Evolutionary conservation across 1,140 invertebrate species (phyloP).

Genomic region (Tetragonula clypearis): DNA sequence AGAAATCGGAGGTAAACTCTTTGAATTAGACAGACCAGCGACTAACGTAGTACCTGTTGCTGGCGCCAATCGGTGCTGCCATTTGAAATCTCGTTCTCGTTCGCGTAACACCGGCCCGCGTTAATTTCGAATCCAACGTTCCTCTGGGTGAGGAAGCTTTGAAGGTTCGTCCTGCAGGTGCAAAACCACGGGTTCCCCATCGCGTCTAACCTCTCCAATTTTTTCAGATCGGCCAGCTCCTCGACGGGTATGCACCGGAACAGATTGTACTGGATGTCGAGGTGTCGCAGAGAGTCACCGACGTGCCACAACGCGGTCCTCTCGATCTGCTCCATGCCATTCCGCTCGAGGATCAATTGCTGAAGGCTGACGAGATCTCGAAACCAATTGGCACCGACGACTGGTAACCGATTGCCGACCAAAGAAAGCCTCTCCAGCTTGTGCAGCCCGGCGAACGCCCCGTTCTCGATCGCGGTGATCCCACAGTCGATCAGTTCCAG

Average conservation of each 20-base stretch:
- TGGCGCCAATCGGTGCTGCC: not conserved
- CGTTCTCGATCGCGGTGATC: slow-evolving; percentile 62
- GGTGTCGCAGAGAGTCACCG: slow-evolving; percentile 44
- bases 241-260: slow-evolving; percentile 60
- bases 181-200: slow-evolving; percentile 69
- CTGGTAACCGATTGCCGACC: slow-evolving; percentile 57
- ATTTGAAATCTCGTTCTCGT: slow-evolving; percentile 19
- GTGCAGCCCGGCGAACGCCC: slow-evolving; percentile 70
- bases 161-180: slow-evolving; percentile 55
- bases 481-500: slow-evolving; percentile 64
- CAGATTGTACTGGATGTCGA: slow-evolving; percentile 61
- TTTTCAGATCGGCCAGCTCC: slow-evolving; percentile 47
- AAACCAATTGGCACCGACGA: slow-evolving; percentile 63
- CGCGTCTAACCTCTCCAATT: slow-evolving; percentile 61
- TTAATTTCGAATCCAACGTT: slow-evolving; percentile 66
- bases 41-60: slow-evolving; percentile 18
- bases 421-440: slow-evolving; percentile 65
- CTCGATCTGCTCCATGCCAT: slow-evolving; percentile 63
- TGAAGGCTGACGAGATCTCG: slow-evolving; percentile 63
- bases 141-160: slow-evolving; percentile 44
- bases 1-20: not conserved
- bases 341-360: slow-evolving; percentile 63
- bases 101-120: slow-evolving; percentile 54
- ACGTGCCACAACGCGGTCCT: slow-evolving; percentile 50
- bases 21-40: not conserved